Evolutionary conservation across 92 coral and sea anemone genomes (phyloP), one percentile per base, ranked within the genome.

Genomic region (Epizoanthus ramosus): DNA sequence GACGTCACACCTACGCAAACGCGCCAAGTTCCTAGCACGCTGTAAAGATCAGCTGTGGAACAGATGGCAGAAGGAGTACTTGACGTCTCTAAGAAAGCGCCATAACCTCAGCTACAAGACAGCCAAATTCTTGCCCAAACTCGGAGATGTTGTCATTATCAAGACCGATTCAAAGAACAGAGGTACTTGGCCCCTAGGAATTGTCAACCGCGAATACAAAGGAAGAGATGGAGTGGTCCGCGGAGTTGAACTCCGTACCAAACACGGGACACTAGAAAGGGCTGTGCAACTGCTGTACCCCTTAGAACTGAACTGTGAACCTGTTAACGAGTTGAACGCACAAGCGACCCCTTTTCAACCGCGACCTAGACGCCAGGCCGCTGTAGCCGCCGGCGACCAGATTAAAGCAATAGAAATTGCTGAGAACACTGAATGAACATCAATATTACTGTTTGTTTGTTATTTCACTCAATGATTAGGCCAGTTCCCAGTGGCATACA

Each of bases 151-250:
- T 24, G 87, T 63, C n/a, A 21, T 84, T 31, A 52, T 84, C 28
- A 85, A 65, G 50, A 63, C 88, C 2, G 88, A 85, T 6, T 17
- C 65, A 74, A 85, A 85, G 83, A 85, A 85, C 67, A 50, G 70
- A 5, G 88, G 83, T 21, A 75, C 66, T 39, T 85, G 83, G 83
- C 83, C 83, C 24, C 81, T 84, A 57, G 87, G 82, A 56, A 75
- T 67, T 22, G 73, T 66, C 58, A 68, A 77, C 57, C 68, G 8
- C 17, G 68, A 35, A 53, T 80, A 43, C 76, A 43, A 59, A 28
- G 75, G 85, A 41, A 80, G 28, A 53, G 74, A 80, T 67, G 85
- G 85, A 4, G 68, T 66, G 4, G 8, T 67, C 39, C 76, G 76
- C 18, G 50, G 45, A 5, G 64, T 79, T 57, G 54, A 79, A 45